Evolutionary conservation across 2,113 vertebrate genomes (phyloP), one percentile per base, ranked within the genome.

Genomic region (Microcebus jonahi): DNA sequence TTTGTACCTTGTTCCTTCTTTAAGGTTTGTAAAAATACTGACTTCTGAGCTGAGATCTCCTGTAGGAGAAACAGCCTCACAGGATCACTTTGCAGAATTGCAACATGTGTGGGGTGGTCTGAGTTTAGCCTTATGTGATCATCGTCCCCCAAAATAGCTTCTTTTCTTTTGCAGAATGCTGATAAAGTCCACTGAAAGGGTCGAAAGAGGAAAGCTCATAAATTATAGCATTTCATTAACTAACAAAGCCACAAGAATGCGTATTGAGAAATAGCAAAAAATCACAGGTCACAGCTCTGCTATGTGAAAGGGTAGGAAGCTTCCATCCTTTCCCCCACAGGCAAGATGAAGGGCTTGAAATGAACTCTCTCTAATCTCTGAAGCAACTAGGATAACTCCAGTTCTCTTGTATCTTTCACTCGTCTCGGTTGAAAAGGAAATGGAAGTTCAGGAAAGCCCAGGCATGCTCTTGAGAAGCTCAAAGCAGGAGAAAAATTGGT

Each of bases 201-300:
- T 93, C 13, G 12, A 85, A 65, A 97, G 91, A 95, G 96, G 86
- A 93, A 94, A 97, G 91, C 80, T 98, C 97, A 98, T 97, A 98
- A 98, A 97, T 98, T 97, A 98, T 84, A 97, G 94, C 92, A 96
- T 97, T 86, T 97, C 97, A 94, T 97, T 97, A 98, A 95, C 76
- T 96, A 96, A 97, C 90, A 98, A 98, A 98, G 96, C 96, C 98
- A 98, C 97, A 98, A 98, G 97, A 98, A 98, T 98, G 98, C 71
- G 70, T 97, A 94, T 97, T 98, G 98, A 96, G 98, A 98, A 98
- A 98, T 61, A 97, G 97, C 97, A 98, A 98, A 97, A 97, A 98
- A 97, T 96, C 95, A 97, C 95, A 94, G 96, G 98, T 96, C 98
- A 95, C 96, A 96, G 42, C 57, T 86, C 29, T 34, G 73, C 86